A percentile compares a stretch with the other conserved stretches of the same genome.
Evolutionary conservation across 35 echinoderm and acorn worm species (phyloP).

Genomic region (Heliocidaris erythrogramma): DNA sequence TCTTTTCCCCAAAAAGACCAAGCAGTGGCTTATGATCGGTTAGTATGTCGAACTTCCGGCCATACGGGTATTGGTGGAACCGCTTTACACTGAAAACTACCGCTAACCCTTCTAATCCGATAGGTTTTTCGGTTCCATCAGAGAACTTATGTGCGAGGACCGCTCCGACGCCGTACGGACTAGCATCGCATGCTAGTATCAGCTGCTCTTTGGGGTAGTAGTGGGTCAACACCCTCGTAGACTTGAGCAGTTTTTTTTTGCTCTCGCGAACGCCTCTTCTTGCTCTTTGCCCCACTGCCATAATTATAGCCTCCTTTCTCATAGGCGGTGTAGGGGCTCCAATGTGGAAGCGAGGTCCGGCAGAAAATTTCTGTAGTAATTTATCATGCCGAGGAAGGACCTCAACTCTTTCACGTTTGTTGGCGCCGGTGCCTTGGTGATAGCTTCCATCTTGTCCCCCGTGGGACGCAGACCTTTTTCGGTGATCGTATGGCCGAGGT

Average conservation of each 20-base stretch:
- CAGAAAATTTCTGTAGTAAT: conserved; percentile 65
- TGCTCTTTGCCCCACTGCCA: conserved; percentile 49
- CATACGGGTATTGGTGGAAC: conserved; percentile 62
- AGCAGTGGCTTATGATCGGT: conserved; percentile 74
- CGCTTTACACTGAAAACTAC: conserved; percentile 53
- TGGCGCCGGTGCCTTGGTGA: conserved; percentile 60
- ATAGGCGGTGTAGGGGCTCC: conserved; percentile 46
- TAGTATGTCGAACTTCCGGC: conserved; percentile 45
- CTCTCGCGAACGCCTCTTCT: not conserved
- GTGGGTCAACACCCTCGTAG: not conserved
- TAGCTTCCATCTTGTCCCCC: conserved; percentile 56
- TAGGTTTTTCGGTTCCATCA: conserved; percentile 58
- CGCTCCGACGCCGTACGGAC: conserved; percentile 71
- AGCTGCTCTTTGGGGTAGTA: conserved; percentile 11
- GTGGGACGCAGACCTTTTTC: conserved; percentile 56
- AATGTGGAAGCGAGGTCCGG: conserved; percentile 36
- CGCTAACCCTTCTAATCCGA: conserved; percentile 63
- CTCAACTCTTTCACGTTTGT: conserved; percentile 62
- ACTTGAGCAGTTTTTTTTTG: conserved; percentile 31
- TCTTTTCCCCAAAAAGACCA: conserved; percentile 49
- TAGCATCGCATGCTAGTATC: not conserved
- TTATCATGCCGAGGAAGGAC: conserved; percentile 61
- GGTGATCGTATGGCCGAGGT: conserved; percentile 58
- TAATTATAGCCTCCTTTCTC: not conserved
- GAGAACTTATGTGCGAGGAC: conserved; percentile 56